Conservation (phyloP, 2,113 vertebrate genomes). For the Leucopsar rothschildi region DNA sequence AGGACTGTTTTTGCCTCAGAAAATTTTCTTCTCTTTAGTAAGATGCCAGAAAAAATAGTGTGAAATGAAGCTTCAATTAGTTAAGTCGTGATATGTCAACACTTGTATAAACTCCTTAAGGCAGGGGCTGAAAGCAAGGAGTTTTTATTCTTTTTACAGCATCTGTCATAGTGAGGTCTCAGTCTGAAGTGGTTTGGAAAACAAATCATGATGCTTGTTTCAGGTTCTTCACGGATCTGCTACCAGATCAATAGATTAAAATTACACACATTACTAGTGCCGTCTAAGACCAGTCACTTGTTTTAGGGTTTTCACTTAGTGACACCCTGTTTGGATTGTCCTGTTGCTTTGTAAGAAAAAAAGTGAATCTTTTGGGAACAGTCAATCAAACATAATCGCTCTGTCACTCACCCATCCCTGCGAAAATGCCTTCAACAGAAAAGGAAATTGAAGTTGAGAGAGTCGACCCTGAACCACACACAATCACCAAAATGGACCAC, state of each 20-base stretch:
- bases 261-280: neutral
- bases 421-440: neutral
- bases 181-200: neutral
- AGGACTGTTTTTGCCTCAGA: neutral
- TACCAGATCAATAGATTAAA: neutral
- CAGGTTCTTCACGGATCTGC: neutral
- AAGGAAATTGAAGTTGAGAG: neutral
- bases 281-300: neutral
- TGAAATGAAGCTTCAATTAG: slow-evolving; percentile 13
- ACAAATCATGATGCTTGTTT: neutral
- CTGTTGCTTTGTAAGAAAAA: neutral
- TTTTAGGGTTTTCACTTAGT: neutral
- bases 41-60: slow-evolving; percentile 7
- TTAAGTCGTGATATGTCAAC: slow-evolving; percentile 26
- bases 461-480: neutral
- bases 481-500: neutral
- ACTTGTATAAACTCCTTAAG: neutral
- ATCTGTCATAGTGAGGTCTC: neutral
- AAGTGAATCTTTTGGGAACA: neutral
- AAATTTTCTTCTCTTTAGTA: slow-evolving; percentile 12
- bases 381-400: neutral
- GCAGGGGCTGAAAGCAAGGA: neutral
- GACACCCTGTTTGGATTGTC: neutral
- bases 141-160: neutral
- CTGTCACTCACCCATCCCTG: neutral